These are phyloP conservation scores for Lithobates pipiens DNA, from an alignment of 2,797 vertebrate species.

Conservation along the genomic window DNA sequence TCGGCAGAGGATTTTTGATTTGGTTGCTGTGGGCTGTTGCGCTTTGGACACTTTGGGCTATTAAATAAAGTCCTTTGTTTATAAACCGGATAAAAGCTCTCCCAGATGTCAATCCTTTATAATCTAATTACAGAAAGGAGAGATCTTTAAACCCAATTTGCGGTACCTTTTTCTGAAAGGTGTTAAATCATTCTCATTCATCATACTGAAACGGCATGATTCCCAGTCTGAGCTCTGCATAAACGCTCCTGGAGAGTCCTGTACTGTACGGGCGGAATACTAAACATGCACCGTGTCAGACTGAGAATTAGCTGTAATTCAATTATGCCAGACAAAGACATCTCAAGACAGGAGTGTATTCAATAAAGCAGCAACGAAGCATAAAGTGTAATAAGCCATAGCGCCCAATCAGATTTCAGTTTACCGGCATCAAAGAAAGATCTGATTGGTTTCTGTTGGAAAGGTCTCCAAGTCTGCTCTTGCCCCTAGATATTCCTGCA, in stretches of 20 bases:
- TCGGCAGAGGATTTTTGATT: too few relatives aligned
- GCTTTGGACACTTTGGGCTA: too few relatives aligned
- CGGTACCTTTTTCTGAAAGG: constrained; percentile 34
- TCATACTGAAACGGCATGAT: constrained; percentile 27
- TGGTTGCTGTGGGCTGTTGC: too few relatives aligned
- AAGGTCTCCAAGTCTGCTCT: too few relatives aligned
- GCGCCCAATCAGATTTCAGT: too few relatives aligned
- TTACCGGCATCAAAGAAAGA: too few relatives aligned
- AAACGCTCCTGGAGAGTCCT: constrained; percentile 39
- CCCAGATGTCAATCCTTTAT: constrained; percentile 1
- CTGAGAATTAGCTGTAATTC: constrained; percentile 39
- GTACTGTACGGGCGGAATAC: constrained; percentile 34
- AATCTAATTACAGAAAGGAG: constrained; percentile 44
- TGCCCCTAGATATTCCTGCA: too few relatives aligned
- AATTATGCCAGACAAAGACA: constrained; percentile 27
- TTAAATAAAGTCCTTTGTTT: too few relatives aligned
- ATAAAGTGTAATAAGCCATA: neutral
- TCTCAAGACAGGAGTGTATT: constrained; percentile 3
- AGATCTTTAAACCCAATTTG: constrained; percentile 37
- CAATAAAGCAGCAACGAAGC: neutral
- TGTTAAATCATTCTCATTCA: constrained; percentile 49
- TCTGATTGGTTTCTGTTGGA: too few relatives aligned
- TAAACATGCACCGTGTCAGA: constrained; percentile 8
- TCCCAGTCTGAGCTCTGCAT: constrained; percentile 45
- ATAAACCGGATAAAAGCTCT: neutral